Base-by-base conservation (phyloP, 2,113 vertebrate genomes). In the Corydoras sp. region DNA sequence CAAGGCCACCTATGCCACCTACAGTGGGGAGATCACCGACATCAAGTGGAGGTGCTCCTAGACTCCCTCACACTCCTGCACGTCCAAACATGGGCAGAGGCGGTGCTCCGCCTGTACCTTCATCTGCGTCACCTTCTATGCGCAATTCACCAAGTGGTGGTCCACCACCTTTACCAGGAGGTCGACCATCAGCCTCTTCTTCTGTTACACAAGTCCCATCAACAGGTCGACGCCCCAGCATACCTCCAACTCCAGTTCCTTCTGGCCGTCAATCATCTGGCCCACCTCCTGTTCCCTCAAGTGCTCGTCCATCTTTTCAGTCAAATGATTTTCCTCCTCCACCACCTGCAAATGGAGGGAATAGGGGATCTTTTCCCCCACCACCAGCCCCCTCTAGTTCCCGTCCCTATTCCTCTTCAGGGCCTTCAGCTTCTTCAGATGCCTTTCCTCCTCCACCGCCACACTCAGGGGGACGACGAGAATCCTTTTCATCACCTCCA, bases 21-120 rank as follows among this genome's bases (percentile, higher is more conserved):
- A 88, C 90, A 6, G 86, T 89, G 78, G 92, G 81, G 78, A 88
- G 88, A 83, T 72, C 85, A 3, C 80, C 86, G 1, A 78, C 86
- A 56, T 82, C 89, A 63, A 89, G 82, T 58, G 72, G 64, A 43
- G 56, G 31, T 24, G 54, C 62, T 0, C 84, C 84, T 43, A 79
- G 88, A 61, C 85, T 89, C 53, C 84, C 89, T 0, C 79, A 72
- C 29, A 50, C 69, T 32, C 77, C 87, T 31, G 49, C 86, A 0
- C 89, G 84, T 68, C 79, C 86, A 2, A 87, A 89, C 2, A 61
- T 63, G 50, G 67, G 68, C 0, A 78, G 64, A 50, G 65, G 72
- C 1, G 10, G 65, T 0, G 83, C 84, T 0, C 90, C 90, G 12
- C 87, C 91, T 1, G 82, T 91, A 18, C 90, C 89, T 13, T 86